These are phyloP conservation scores for Riparia riparia DNA, from an alignment of 2,113 vertebrate genomes.

Conservation along the genomic window DNA sequence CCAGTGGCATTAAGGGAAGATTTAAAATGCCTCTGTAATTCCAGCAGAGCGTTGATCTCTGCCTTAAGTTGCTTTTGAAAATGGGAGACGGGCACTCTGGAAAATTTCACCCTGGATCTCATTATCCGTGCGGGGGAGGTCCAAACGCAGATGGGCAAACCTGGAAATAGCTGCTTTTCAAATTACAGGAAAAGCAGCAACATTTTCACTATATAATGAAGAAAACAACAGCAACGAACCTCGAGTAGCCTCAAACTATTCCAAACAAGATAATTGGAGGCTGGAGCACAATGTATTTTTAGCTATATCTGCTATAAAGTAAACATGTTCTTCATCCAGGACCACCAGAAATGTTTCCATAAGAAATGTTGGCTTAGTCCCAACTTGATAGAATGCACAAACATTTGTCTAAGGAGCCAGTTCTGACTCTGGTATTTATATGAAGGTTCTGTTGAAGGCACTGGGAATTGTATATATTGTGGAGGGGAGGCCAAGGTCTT, in stretches of 20 bases:
- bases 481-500: neutral
- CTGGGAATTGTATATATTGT: neutral
- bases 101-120: conserved; percentile 37
- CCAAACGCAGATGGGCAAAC: conserved; percentile 24
- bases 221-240: conserved; percentile 27
- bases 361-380: conserved; percentile 28
- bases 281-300: conserved; percentile 49
- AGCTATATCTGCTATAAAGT: conserved; percentile 61
- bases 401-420: conserved; percentile 40
- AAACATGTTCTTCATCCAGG: conserved; percentile 49
- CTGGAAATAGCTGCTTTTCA: conserved; percentile 43
- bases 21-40: neutral
- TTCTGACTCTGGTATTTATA: conserved; percentile 33
- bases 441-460: conserved; percentile 15
- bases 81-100: neutral
- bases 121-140: neutral
- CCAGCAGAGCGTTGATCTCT: neutral
- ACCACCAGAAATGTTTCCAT: conserved; percentile 58
- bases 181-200: conserved; percentile 42
- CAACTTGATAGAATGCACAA: conserved; percentile 23
- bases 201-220: conserved; percentile 24
- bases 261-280: conserved; percentile 45
- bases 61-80: neutral
- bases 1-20: neutral
- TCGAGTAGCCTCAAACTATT: conserved; percentile 29